Base-by-base conservation (phyloP, 2,113 vertebrate species). In the Sterrhoptilus dennistouni region DNA sequence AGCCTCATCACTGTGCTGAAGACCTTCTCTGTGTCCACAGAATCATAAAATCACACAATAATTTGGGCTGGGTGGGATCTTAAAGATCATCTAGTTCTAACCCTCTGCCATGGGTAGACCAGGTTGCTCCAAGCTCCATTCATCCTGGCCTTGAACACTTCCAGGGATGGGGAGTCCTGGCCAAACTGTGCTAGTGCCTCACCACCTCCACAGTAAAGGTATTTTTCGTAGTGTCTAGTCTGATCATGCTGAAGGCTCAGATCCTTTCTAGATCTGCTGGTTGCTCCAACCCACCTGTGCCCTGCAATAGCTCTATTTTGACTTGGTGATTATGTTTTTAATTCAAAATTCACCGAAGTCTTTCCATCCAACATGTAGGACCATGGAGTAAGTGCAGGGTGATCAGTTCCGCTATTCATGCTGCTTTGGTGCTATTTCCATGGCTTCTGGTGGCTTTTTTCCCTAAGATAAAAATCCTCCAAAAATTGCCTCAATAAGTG, bases 361-460 rank as follows among this genome's bases (percentile, higher is more conserved):
- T 56, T 79, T 81, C 38, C 38, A 68, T 63, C n/a, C 21, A 54
- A n/a, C 25, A 27, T 0, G 0, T 28, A 19, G 4, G 7, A 40
- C 24, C 19, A 28, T 4, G 10, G 12, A 65, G 6, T 35, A 75
- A 75, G 44, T 8, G 5, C 18, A 52, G 20, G 4, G 6, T 70
- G 38, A 36, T 79, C 28, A 23, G 28, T 56, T 80, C 24, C 20
- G 44, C 28, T 20, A 5, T 14, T 18, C 3, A 2, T 29, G 11
- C 3, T 45, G 8, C 19, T 79, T 75, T 56, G 35, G 17, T 54
- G 33, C 4, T 54, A 20, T 69, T 94, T 66, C 59, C 42, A 12
- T 12, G 18, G 8, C 6, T 6, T 35, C 52, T 61, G 12, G 7
- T 50, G 4, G 2, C 3, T 11, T 76, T 77, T 75, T 77, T 17